Evolutionary conservation across 1,140 invertebrate species (phyloP).

Genomic region (Papilio xuthus): DNA sequence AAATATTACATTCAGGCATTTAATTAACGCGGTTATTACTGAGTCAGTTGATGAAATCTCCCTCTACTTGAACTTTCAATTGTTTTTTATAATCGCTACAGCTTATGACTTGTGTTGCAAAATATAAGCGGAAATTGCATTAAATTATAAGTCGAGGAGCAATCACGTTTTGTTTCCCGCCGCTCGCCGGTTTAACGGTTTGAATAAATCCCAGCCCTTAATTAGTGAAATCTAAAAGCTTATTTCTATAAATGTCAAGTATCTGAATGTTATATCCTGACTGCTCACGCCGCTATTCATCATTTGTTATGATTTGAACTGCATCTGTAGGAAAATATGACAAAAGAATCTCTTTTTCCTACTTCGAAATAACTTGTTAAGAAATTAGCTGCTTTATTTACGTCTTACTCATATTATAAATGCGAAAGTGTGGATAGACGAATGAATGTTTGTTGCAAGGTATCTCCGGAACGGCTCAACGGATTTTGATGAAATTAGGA

Average conservation of each 20-base stretch:
- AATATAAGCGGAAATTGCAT: slow-evolving; percentile 76
- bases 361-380: background rate
- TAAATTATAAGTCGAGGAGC: slow-evolving; percentile 79
- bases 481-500: too few relatives aligned
- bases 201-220: slow-evolving; percentile 75
- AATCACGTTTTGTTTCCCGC: slow-evolving; percentile 79
- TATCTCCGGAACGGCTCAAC: too few relatives aligned
- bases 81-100: slow-evolving; percentile 4
- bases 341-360: background rate
- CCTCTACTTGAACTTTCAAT: background rate
- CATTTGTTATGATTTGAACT: slow-evolving; percentile 1
- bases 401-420: too few relatives aligned
- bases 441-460: too few relatives aligned
- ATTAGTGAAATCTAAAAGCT: slow-evolving; percentile 76
- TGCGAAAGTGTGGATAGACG: too few relatives aligned
- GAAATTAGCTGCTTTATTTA: background rate
- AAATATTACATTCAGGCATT: background rate
- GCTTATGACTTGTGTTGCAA: slow-evolving; percentile 35
- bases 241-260: slow-evolving; percentile 67
- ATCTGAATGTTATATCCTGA: slow-evolving; percentile 50
- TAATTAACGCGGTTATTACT: background rate
- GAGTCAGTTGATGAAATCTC: background rate
- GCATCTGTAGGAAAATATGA: background rate
- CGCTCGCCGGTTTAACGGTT: slow-evolving; percentile 72
- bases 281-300: slow-evolving; percentile 37